These are phyloP conservation scores for Protonemura montana DNA, from an alignment of 2,888 invertebrate genomes.

Conservation along the genomic window DNA sequence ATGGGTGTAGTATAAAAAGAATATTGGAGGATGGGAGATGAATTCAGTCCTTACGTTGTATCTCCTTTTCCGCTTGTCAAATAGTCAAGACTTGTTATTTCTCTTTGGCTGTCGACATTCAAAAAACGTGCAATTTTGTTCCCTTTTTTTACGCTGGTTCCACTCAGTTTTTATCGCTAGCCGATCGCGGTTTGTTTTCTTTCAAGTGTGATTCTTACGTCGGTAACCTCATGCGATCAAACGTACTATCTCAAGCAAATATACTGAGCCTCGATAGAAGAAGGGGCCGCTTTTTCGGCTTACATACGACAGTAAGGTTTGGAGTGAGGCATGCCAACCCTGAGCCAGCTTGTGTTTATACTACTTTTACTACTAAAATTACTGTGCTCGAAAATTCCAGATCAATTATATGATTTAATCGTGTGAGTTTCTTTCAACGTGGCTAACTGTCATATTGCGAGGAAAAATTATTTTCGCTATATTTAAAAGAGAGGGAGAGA, in stretches of 20 bases:
- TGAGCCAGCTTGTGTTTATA: no score
- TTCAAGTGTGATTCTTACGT: slow-evolving; percentile 36
- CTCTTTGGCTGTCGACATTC: slow-evolving; percentile 32
- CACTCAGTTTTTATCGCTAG: slow-evolving; percentile 35
- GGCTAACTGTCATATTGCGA: no score
- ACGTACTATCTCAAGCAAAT: slow-evolving; percentile 29
- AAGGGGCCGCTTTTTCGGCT: no score
- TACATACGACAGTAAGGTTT: no score
- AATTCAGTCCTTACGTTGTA: slow-evolving; percentile 20
- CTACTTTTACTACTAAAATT: no score
- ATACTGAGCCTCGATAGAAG: neutral
- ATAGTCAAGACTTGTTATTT: slow-evolving; percentile 29
- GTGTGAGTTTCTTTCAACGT: no score
- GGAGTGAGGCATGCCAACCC: no score
- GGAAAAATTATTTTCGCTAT: no score
- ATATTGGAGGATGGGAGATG: slow-evolving; percentile 16
- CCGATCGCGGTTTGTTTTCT: slow-evolving; percentile 37
- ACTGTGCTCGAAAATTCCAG: no score
- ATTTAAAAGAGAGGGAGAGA: no score
- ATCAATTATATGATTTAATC: no score
- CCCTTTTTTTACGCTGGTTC: slow-evolving; percentile 15
- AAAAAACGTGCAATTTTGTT: slow-evolving; percentile 38
- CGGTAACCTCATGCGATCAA: neutral
- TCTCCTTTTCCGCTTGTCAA: slow-evolving; percentile 33
- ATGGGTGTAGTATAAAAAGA: neutral